Conservation (phyloP, 2,888 invertebrate species). For the Plebejus melissa region DNA sequence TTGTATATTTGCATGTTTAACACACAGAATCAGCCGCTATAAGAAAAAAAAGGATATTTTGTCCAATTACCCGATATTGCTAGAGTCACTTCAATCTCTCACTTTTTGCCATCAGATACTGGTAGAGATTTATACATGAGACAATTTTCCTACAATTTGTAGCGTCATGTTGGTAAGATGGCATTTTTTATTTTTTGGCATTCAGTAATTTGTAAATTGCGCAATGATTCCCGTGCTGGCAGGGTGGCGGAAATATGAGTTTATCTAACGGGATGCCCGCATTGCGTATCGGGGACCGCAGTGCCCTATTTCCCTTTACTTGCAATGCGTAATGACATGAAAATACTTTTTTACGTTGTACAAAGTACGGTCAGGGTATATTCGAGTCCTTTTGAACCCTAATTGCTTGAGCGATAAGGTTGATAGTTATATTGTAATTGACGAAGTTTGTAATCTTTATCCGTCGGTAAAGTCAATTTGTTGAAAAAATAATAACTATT, state of each 20-base stretch:
- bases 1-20: too few relatives aligned
- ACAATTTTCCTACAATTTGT: neutral
- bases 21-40: too few relatives aligned
- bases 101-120: too few relatives aligned
- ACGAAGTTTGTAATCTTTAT: neutral
- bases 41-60: too few relatives aligned
- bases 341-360: neutral
- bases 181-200: neutral
- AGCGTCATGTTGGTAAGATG: neutral
- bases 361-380: neutral
- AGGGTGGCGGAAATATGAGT: conserved; percentile 1
- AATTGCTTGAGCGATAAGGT: neutral
- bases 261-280: conserved; percentile 7
- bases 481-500: neutral
- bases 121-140: neutral
- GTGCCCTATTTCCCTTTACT: conserved; percentile 4
- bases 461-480: neutral
- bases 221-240: neutral
- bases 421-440: neutral
- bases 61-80: too few relatives aligned
- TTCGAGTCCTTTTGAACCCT: neutral
- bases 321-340: conserved; percentile 3
- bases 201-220: neutral
- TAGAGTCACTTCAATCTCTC: too few relatives aligned
- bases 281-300: conserved; percentile 9